Evolutionary conservation across 2,113 vertebrate genomes (phyloP), one percentile per base, ranked within the genome.

Genomic region (Benthochromis sp.): DNA sequence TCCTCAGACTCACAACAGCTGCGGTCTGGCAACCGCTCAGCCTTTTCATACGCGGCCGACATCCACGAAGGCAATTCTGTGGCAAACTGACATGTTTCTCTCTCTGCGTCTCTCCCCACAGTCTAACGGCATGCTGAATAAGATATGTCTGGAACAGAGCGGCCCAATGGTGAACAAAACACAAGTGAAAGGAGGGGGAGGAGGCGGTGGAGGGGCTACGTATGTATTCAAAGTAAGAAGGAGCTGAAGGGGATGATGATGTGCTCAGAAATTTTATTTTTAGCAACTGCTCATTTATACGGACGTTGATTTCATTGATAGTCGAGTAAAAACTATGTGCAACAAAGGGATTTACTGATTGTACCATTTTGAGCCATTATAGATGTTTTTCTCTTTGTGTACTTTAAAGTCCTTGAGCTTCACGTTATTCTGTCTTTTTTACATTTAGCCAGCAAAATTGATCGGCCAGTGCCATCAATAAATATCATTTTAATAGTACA

Each of bases 121-220:
- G 98, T 91, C 96, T 76, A 98, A 97, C 59, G 92, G 88, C 11
- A 12, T 96, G 5, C 97, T 98, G 93, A 97, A 98, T 92, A 97
- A 97, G 88, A 97, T 99, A 87, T 99, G 98, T 94, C 93, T 95
- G 8, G 98, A 98, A 63, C 98, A 99, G 94, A 99, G 97, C 85
- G 96, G 96, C 2, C 97, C 97, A 43, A 96, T 97, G 17, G 96
- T 98, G 88, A 98, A 98, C 92, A 98, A 98, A 94, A 97, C 97
- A 6, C 97, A 96, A 93, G 97, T 94, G 14, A 97, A 97, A 88
- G 98, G 99, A 86, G 99, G 98, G 34, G 98, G 98, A 55, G 98
- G 98, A 29, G 98, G 98, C 0, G 99, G 99, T 0, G 98, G 98
- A 0, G 98, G 98, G n/a, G 98, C 98, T 34, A 98, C 98, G 1